Percentiles rank a stretch among this genome's conserved stretches.
Evolutionary conservation across 2,797 vertebrate species (phyloP).

Genomic region (Molossus alvarezi): DNA sequence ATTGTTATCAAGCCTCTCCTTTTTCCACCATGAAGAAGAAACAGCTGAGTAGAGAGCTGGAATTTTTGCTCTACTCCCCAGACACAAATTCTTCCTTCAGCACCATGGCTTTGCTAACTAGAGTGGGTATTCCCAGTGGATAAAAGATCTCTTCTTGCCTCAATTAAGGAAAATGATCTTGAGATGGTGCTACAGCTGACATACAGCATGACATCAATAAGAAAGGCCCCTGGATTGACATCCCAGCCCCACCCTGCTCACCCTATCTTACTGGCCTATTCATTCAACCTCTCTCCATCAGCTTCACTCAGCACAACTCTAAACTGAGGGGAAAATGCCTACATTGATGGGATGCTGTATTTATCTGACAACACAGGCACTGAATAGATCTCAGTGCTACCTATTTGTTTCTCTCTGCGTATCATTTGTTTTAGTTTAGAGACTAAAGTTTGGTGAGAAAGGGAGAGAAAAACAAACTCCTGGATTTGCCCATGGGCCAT

Average conservation of each 20-base stretch:
- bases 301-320: not conserved
- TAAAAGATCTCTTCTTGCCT: not conserved
- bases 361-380: not conserved
- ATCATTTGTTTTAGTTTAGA: not conserved
- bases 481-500: not conserved
- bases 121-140: fast-evolving
- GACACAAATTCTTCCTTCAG: not conserved
- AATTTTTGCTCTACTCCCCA: not conserved
- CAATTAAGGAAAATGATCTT: not conserved
- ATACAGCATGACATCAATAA: too few species aligned
- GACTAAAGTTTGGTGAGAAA: not conserved
- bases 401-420: not conserved
- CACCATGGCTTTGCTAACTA: not conserved
- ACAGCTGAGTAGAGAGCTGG: not conserved
- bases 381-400: not conserved
- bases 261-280: not conserved
- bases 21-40: not conserved
- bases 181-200: not conserved
- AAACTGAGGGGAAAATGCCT: not conserved
- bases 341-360: too few species aligned
- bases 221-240: not conserved
- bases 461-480: not conserved
- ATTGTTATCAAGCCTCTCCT: not conserved
- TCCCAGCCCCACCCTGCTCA: not conserved
- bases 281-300: not conserved